These are phyloP conservation scores for Camponotus vicinus DNA, from an alignment of 1,140 invertebrate species.

Conservation along the genomic window DNA sequence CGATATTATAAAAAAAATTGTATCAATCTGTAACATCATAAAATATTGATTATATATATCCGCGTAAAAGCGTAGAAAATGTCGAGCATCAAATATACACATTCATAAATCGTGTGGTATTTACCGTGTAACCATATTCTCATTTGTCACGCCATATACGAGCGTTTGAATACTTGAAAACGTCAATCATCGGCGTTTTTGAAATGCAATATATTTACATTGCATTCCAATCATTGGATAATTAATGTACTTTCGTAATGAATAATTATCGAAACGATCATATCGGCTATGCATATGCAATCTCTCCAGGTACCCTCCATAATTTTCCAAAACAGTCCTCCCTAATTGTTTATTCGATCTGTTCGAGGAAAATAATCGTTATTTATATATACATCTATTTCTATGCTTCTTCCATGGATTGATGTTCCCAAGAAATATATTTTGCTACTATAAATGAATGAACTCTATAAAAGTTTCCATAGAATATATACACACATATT, in stretches of 20 bases:
- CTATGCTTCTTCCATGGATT: not conserved
- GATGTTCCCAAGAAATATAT: not conserved
- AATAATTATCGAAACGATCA: constrained; percentile 46
- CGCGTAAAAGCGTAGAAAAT: constrained; percentile 48
- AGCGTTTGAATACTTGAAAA: constrained; percentile 53
- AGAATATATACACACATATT: not conserved
- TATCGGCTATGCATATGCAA: not conserved
- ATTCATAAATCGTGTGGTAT: constrained; percentile 51
- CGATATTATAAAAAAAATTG: constrained; percentile 34
- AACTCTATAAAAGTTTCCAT: constrained; percentile 50
- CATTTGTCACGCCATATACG: constrained; percentile 46
- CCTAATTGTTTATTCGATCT: not conserved
- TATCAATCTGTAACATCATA: constrained; percentile 37
- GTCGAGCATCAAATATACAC: constrained; percentile 39
- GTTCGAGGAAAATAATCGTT: not conserved
- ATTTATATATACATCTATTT: not conserved
- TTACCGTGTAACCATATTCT: constrained; percentile 56
- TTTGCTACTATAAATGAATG: constrained; percentile 1
- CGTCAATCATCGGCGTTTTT: constrained; percentile 55
- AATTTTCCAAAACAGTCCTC: not conserved
- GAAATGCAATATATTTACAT: constrained; percentile 53
- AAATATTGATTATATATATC: constrained; percentile 50
- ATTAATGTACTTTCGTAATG: constrained; percentile 58
- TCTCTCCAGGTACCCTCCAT: not conserved
- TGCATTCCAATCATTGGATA: constrained; percentile 40